Conservation (phyloP, 2,888 invertebrate species). For the Conus canariensis region DNA sequence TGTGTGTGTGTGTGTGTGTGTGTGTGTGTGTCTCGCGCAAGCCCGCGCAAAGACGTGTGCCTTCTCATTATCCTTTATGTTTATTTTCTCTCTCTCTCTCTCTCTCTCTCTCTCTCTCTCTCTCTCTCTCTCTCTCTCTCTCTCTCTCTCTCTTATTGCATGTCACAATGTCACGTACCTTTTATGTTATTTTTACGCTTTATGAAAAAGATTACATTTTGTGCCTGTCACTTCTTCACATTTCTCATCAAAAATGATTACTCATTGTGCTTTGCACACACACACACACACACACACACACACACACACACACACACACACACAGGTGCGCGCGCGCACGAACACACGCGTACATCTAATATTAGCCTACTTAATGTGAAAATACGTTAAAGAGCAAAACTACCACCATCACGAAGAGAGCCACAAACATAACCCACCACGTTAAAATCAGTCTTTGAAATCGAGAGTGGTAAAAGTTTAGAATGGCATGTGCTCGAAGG, state of each 20-base stretch:
- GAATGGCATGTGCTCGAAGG: neutral
- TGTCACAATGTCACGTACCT: no score
- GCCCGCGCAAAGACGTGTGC: no score
- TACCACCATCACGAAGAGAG: neutral
- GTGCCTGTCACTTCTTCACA: neutral
- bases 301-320: neutral
- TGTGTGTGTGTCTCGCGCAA: no score
- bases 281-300: conserved; percentile 2
- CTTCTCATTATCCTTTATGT: neutral
- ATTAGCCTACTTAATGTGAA: neutral
- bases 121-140: neutral
- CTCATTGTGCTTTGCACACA: neutral
- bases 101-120: neutral
- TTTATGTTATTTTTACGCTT: no score
- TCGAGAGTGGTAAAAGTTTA: no score
- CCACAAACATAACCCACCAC: neutral
- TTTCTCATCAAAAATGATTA: neutral
- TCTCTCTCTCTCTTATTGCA: neutral
- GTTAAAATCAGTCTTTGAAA: no score
- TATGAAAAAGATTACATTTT: no score
- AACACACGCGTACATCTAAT: neutral
- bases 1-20: no score
- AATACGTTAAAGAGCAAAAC: neutral
- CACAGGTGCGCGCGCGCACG: neutral
- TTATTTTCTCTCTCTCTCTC: neutral